These are phyloP conservation scores for Eristalis arbustorum DNA, from an alignment of 2,888 invertebrate species.

Conservation along the genomic window DNA sequence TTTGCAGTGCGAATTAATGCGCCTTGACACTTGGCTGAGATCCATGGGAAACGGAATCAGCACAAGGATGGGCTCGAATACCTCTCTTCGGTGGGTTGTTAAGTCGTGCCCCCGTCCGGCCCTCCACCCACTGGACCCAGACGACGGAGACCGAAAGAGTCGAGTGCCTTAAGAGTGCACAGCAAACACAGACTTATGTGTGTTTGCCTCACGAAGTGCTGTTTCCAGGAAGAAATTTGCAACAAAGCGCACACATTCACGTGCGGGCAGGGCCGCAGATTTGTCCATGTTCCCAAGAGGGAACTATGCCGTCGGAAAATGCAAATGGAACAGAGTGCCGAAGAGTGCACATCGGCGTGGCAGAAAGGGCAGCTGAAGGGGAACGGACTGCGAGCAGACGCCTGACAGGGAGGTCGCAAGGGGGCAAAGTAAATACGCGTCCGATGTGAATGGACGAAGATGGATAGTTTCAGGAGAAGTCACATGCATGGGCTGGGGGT, in stretches of 20 bases:
- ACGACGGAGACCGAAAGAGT: background rate
- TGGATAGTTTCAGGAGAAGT: too few relatives aligned
- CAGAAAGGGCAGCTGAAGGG: background rate
- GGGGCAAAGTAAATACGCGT: background rate
- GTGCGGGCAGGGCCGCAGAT: background rate
- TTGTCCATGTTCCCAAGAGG: conserved; percentile 43
- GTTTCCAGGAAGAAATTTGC: conserved; percentile 48
- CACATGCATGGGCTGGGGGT: too few relatives aligned
- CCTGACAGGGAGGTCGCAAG: background rate
- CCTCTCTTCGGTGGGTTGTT: conserved; percentile 17
- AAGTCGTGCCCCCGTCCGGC: background rate
- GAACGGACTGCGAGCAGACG: background rate
- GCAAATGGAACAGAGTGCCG: conserved; percentile 54
- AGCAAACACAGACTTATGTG: conserved; percentile 30
- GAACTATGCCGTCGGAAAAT: conserved; percentile 18
- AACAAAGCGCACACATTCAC: background rate
- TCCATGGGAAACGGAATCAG: conserved; percentile 59
- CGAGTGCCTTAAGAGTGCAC: conserved; percentile 37
- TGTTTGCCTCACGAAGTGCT: conserved; percentile 19
- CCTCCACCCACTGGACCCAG: conserved; percentile 8
- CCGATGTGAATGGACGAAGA: too few relatives aligned
- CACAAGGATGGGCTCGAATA: conserved; percentile 47
- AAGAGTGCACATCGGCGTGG: background rate
- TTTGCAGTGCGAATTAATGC: conserved; percentile 55
- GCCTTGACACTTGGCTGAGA: conserved; percentile 6